These are phyloP conservation scores for Planococcus citri DNA, from an alignment of 1,140 invertebrate genomes.

Conservation along the genomic window DNA sequence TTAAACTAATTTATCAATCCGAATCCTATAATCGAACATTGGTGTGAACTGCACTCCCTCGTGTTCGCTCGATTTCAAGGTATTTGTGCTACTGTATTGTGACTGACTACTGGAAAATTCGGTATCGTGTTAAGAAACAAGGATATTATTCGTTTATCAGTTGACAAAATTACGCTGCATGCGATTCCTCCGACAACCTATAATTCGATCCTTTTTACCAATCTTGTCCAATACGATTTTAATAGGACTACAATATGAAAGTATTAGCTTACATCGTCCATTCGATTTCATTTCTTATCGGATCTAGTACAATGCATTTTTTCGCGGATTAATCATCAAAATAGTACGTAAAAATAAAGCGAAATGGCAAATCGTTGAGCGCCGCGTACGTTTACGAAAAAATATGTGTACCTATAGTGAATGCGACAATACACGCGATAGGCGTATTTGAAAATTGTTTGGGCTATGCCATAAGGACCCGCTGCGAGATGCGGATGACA, in stretches of 20 bases:
- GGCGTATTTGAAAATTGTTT: constrained; percentile 1
- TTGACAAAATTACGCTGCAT: too few species aligned
- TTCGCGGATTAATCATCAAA: neutral
- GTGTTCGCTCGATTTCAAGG: too few species aligned
- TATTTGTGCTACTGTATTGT: too few species aligned
- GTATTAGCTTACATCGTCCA: neutral
- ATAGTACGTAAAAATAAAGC: neutral
- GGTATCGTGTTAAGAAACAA: too few species aligned
- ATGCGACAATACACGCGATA: neutral
- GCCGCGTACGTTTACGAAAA: neutral
- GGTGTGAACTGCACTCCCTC: too few species aligned
- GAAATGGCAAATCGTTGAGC: neutral
- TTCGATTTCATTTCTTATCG: neutral
- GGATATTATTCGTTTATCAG: too few species aligned
- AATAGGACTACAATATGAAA: neutral
- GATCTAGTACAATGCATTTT: constrained; percentile 5
- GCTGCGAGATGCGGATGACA: neutral
- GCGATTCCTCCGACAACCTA: too few species aligned
- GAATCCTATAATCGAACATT: too few species aligned
- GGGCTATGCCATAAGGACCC: neutral
- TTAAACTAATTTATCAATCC: too few species aligned
- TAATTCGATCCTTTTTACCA: constrained; percentile 15
- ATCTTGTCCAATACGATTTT: neutral
- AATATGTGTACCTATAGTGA: neutral
- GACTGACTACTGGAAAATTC: too few species aligned